Conservation (phyloP, 2,797 vertebrate species). For the Heliangelus exortis region DNA sequence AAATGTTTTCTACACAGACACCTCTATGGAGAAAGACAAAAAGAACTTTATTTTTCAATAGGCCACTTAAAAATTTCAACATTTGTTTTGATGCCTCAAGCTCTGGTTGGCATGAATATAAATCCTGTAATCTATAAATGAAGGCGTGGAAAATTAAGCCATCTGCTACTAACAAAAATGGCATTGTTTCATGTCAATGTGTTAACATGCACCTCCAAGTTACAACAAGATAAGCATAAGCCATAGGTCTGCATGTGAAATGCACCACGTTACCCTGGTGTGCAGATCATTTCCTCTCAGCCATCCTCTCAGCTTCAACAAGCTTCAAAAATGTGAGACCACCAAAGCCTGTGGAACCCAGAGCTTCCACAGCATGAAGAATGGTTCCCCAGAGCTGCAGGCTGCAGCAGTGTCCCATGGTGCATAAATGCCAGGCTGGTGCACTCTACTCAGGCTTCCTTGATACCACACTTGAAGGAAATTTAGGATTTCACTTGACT, state of each 20-base stretch:
- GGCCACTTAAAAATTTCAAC: conserved; percentile 4
- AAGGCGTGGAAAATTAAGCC: conserved; percentile 35
- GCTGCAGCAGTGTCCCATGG: neutral
- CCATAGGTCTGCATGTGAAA: neutral
- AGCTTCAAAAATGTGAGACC: neutral
- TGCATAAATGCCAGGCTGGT: fast-evolving
- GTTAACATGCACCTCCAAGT: conserved; percentile 32
- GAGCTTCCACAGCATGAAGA: neutral
- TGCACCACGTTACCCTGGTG: neutral
- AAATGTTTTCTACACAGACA: neutral
- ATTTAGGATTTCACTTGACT: neutral
- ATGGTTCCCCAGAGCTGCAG: neutral
- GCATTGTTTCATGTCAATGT: conserved; percentile 18
- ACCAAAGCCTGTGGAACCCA: fast-evolving
- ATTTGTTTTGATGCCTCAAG: conserved; percentile 47
- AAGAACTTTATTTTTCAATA: neutral
- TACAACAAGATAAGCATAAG: conserved; percentile 45
- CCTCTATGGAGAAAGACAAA: neutral
- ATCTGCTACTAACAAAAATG: conserved; percentile 51
- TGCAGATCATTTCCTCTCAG: neutral
- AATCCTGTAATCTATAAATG: conserved; percentile 50
- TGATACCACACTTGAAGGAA: neutral
- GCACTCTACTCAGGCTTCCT: fast-evolving
- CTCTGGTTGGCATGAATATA: conserved; percentile 15
- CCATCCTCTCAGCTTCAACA: no score